Evolutionary conservation across 2,113 vertebrate genomes (phyloP).

Genomic region (Lophochroa leadbeateri): DNA sequence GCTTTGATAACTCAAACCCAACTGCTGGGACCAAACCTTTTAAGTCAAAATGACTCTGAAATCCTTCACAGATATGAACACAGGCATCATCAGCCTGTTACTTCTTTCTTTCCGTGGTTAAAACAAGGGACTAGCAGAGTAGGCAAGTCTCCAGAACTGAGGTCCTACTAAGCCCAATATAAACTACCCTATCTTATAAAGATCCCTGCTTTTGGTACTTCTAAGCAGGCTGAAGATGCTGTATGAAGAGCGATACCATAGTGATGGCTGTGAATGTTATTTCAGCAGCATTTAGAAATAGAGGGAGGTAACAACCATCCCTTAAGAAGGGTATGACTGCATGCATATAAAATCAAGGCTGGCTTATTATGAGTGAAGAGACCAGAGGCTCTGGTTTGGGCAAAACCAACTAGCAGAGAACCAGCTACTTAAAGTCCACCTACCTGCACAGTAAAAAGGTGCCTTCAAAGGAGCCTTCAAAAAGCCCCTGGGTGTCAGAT

Average conservation of each 20-base stretch:
- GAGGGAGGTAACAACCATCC: neutral
- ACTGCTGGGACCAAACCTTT: neutral
- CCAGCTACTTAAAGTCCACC: neutral
- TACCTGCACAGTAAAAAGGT: neutral
- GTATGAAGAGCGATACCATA: neutral
- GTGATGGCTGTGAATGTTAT: neutral
- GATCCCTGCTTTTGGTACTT: neutral
- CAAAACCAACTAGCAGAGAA: neutral
- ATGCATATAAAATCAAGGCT: neutral
- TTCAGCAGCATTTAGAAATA: neutral
- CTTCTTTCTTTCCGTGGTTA: neutral
- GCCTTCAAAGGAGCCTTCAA: neutral
- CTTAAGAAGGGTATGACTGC: neutral
- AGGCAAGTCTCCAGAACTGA: neutral
- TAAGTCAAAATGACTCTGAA: neutral
- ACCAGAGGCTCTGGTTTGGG: neutral
- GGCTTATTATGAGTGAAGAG: neutral
- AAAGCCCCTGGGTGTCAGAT: neutral
- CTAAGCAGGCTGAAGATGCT: neutral
- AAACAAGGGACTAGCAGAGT: neutral
- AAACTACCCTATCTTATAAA: neutral
- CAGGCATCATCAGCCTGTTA: neutral
- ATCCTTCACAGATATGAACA: neutral
- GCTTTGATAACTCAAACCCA: neutral
- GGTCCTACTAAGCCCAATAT: neutral